These are phyloP conservation scores for Brachypodius melanocephalos DNA, from an alignment of 2,113 vertebrate genomes.

Conservation along the genomic window DNA sequence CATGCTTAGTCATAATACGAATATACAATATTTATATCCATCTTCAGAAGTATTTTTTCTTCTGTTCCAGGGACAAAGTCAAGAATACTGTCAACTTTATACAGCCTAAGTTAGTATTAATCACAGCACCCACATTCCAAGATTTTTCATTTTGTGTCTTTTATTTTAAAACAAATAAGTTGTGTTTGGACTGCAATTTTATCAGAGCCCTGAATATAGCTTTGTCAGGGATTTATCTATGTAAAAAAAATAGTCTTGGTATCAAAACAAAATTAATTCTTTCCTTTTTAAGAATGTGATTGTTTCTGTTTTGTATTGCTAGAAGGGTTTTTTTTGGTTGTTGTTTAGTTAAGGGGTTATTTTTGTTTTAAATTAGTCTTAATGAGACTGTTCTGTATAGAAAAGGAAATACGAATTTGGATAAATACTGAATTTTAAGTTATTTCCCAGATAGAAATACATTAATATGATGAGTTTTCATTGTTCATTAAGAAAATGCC, in stretches of 20 bases:
- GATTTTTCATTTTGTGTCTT: not conserved
- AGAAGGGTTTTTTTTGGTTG: not conserved
- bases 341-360: not conserved
- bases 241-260: not conserved
- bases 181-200: not conserved
- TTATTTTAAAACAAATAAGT: not conserved
- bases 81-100: not conserved
- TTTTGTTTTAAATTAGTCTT: not conserved
- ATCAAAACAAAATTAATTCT: accelerated
- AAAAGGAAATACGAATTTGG: not conserved
- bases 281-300: not conserved
- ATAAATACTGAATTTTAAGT: not conserved
- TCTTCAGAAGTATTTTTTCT: not conserved
- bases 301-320: not conserved
- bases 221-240: not conserved
- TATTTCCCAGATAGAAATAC: not conserved
- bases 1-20: not conserved
- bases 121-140: not conserved
- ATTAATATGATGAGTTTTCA: not conserved
- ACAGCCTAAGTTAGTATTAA: not conserved
- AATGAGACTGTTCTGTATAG: not conserved
- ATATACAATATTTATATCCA: not conserved
- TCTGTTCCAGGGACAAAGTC: not conserved
- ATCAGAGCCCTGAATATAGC: not conserved
- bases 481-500: not conserved